Base-by-base conservation (phyloP, 2,113 vertebrate genomes). In the Periophthalmodon schlosseri region DNA sequence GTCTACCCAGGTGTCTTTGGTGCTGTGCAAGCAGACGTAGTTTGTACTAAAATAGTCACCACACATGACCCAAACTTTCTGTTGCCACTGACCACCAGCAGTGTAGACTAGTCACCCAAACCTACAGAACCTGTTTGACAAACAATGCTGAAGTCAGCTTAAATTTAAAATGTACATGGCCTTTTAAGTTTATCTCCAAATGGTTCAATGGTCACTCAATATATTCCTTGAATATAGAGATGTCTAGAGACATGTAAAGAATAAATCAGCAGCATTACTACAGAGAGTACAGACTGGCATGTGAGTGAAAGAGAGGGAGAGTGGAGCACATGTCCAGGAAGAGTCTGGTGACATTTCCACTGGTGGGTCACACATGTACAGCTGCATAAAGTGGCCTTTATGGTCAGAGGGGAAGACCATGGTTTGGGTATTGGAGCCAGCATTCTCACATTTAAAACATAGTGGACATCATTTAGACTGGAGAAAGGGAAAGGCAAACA, bases 331-430 rank as follows among this genome's bases (percentile, higher is more conserved):
- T 70, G 73, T 72, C 24, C 64, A 69, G 63, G 16, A 67, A 66
- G 57, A 73, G 75, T 73, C 69, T 47, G 69, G 73, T 87, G 85
- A 86, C 85, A 80, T 86, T 89, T 87, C 79, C 68, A 80, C 63
- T 39, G 69, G 78, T 21, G 82, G 85, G 78, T 82, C 82, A 83
- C 60, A 63, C 57, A 84, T 73, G 69, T 49, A 83, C 76, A 78
- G 72, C 74, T 82, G 79, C 66, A 87, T 90, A 75, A 84, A 77
- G 81, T 82, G 74, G 73, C 76, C 82, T 89, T 89, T 86, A 82
- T 87, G 50, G 76, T 61, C 47, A 49, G 69, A 72, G 72, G 68
- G 64, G 47, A 60, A 77, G 78, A 73, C 36, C 73, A 70, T 75
- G 67, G 80, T 70, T 54, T 33, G 46, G 71, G 52, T 76, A 85